phyloP scores from a whole-genome alignment of 37 sponge, comb jelly and placozoan species.

The Amphimedon queenslandica region DNA sequence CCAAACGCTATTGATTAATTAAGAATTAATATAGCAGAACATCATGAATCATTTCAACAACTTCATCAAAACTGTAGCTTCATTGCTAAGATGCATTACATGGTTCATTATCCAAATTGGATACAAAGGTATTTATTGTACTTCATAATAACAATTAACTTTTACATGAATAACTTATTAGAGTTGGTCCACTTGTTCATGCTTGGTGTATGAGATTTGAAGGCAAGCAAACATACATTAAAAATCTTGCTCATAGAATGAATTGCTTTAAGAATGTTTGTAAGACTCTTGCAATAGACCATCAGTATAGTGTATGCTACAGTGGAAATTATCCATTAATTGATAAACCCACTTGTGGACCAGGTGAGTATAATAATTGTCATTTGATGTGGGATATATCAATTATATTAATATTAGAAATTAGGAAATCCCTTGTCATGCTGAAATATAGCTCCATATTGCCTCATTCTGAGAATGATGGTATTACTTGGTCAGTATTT shows the following conservation, averaged over 20 bases:
- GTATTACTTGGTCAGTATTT: no score
- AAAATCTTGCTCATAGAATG: slow-evolving; percentile 22
- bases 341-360: neutral
- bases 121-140: slow-evolving; percentile 37
- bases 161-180: slow-evolving; percentile 37
- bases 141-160: neutral
- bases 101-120: slow-evolving; percentile 51
- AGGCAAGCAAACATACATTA: slow-evolving; percentile 57
- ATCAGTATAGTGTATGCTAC: slow-evolving; percentile 21
- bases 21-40: slow-evolving; percentile 4
- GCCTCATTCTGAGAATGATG: no score
- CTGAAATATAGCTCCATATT: no score
- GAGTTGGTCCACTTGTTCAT: slow-evolving; percentile 47
- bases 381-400: no score
- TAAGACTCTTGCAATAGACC: slow-evolving; percentile 45
- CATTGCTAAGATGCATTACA: slow-evolving; percentile 58
- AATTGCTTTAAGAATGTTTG: slow-evolving; percentile 42
- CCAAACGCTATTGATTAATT: slow-evolving; percentile 16
- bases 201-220: slow-evolving; percentile 70
- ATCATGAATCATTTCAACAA: slow-evolving; percentile 26
- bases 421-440: no score
- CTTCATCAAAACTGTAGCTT: slow-evolving; percentile 31
- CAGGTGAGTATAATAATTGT: no score
- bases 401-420: no score
- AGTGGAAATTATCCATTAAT: neutral